A percentile compares a stretch with the other conserved stretches of the same genome.
Evolutionary conservation across 2,888 invertebrate genomes (phyloP).

Genomic region (Ophion ellenae): DNA sequence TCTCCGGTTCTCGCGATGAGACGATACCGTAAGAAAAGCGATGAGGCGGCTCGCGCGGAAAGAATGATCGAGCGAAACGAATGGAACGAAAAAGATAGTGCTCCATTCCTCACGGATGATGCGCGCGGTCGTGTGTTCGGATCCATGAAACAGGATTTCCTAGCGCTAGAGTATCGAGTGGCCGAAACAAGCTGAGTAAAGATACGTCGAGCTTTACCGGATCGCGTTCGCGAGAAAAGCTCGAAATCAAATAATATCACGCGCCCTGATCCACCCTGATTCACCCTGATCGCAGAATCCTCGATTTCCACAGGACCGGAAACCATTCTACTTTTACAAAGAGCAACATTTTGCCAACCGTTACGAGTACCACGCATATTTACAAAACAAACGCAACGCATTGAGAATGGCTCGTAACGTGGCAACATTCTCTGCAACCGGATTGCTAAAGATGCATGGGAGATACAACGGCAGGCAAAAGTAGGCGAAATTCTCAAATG

Average conservation of each 20-base stretch:
- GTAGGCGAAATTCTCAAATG: no score
- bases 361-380: no score
- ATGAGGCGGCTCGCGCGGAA: slow-evolving; percentile 52
- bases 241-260: not conserved
- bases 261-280: not conserved
- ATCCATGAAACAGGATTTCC: slow-evolving; percentile 57
- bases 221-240: slow-evolving; percentile 10
- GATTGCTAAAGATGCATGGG: no score
- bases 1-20: slow-evolving; percentile 43
- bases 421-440: no score
- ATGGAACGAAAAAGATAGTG: slow-evolving; percentile 59
- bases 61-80: slow-evolving; percentile 66
- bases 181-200: slow-evolving; percentile 30
- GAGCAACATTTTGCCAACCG: no score
- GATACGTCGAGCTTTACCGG: slow-evolving; percentile 48
- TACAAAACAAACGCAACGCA: no score
- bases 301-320: not conserved
- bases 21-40: slow-evolving; percentile 61
- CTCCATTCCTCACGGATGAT: slow-evolving; percentile 42
- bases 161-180: slow-evolving; percentile 44
- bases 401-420: no score
- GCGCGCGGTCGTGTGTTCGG: slow-evolving; percentile 32
- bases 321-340: no score
- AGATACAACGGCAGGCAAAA: no score
- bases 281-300: not conserved